These are phyloP conservation scores for Platysternon megacephalum DNA, from an alignment of 2,113 vertebrate genomes.

Conservation along the genomic window DNA sequence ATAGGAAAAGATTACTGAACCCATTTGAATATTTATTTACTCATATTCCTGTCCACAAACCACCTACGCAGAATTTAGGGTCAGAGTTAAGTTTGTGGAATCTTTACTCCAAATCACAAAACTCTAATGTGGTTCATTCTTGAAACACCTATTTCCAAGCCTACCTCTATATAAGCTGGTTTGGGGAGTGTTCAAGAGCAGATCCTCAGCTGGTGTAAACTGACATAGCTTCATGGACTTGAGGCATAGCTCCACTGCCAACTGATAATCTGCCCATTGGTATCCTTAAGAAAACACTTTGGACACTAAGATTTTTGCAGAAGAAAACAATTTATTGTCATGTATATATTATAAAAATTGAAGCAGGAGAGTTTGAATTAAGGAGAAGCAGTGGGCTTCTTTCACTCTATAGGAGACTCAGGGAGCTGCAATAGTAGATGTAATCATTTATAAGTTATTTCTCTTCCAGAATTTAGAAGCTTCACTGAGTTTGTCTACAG, in stretches of 20 bases:
- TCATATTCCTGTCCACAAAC: not conserved
- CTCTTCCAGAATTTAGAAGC: not conserved
- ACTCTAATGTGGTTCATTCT: not conserved
- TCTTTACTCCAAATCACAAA: not conserved
- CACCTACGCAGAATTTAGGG: not conserved
- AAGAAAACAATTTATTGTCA: not conserved
- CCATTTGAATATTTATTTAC: not conserved
- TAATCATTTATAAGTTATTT: not conserved
- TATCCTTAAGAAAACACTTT: not conserved
- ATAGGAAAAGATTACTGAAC: not conserved
- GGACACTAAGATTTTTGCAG: not conserved
- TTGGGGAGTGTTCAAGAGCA: not conserved
- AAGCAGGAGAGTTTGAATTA: not conserved
- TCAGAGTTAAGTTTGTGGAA: not conserved
- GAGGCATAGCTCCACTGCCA: not conserved
- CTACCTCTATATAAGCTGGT: not conserved
- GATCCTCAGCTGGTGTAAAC: not conserved
- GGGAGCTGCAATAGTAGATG: not conserved
- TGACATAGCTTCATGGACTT: not conserved
- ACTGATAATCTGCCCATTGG: not conserved
- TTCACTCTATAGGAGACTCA: not conserved
- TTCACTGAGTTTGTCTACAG: not conserved
- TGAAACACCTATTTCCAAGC: not conserved
- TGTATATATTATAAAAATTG: not conserved
- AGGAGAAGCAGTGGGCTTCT: not conserved